phyloP scores from a whole-genome alignment of 2,888 invertebrate species.

The Polydrusus pterygomalis region DNA sequence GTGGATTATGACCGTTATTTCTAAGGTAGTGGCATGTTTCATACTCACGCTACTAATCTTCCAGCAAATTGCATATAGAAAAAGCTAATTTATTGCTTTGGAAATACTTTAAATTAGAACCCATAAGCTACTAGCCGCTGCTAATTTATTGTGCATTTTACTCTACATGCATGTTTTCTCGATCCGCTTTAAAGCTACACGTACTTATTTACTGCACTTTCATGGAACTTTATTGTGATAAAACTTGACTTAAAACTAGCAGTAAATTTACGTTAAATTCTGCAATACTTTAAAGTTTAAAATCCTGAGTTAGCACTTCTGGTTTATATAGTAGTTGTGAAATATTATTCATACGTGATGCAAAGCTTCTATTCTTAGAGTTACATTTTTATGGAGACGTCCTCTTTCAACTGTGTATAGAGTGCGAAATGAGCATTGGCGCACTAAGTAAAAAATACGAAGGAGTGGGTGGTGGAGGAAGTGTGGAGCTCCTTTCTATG shows the following conservation, averaged over 20 bases:
- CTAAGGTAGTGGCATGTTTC: too few species aligned
- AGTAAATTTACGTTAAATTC: slow-evolving; percentile 18
- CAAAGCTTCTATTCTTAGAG: neutral
- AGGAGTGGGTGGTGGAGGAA: too few species aligned
- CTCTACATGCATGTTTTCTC: neutral
- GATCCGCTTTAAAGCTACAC: neutral
- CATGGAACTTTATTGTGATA: slow-evolving; percentile 18
- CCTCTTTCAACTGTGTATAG: too few species aligned
- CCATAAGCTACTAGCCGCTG: neutral
- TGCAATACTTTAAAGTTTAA: slow-evolving; percentile 23
- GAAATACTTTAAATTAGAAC: too few species aligned
- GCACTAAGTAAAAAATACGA: too few species aligned
- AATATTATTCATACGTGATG: slow-evolving; percentile 10
- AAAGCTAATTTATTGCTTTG: too few species aligned
- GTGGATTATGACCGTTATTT: too few species aligned
- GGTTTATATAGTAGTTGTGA: neutral
- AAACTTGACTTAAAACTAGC: slow-evolving; percentile 21
- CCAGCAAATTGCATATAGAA: too few species aligned
- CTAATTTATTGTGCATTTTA: neutral
- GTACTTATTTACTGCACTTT: slow-evolving; percentile 11
- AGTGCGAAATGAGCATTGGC: too few species aligned
- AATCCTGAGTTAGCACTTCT: slow-evolving; percentile 19
- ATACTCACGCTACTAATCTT: too few species aligned
- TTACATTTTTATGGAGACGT: neutral
- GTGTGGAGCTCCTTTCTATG: too few species aligned